Evolutionary conservation across 2,888 invertebrate species (phyloP).

Genomic region (Pardosa pseudoannulata): DNA sequence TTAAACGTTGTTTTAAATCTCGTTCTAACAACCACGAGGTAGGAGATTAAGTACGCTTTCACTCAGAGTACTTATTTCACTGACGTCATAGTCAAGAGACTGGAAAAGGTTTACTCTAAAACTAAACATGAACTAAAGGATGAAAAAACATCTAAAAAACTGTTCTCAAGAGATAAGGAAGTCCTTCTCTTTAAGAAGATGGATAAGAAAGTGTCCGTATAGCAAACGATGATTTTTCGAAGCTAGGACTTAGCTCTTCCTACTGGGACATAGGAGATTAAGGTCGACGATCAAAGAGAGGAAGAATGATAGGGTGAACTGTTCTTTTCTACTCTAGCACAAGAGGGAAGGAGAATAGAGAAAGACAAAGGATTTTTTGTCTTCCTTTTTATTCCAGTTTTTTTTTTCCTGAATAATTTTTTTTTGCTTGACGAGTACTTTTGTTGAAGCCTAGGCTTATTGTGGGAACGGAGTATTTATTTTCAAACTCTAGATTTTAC

Average conservation of each 20-base stretch:
- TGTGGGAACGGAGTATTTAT: too few relatives aligned
- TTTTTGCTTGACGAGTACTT: conserved; percentile 1
- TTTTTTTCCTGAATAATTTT: conserved; percentile 12
- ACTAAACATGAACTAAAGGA: conserved; percentile 42
- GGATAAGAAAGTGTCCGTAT: conserved; percentile 65
- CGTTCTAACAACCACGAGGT: conserved; percentile 30
- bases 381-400: too few relatives aligned
- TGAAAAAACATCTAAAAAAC: conserved; percentile 39
- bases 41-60: conserved; percentile 50
- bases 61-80: conserved; percentile 36
- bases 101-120: conserved; percentile 47
- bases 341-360: conserved; percentile 8
- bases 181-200: conserved; percentile 58
- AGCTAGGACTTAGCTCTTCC: conserved; percentile 45
- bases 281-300: conserved; percentile 57
- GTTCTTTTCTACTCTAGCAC: conserved; percentile 36
- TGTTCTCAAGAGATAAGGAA: conserved; percentile 61
- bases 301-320: conserved; percentile 60
- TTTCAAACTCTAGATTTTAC: too few relatives aligned
- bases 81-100: conserved; percentile 51
- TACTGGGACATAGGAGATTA: conserved; percentile 64
- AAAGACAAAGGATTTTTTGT: conserved; percentile 33
- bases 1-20: conserved; percentile 27
- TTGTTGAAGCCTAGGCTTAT: neutral
- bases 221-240: conserved; percentile 69